Percentiles rank a stretch among this genome's conserved stretches.
These are phyloP conservation scores for Oxyura jamaicensis DNA, from an alignment of 2,113 vertebrate genomes.

Conservation along the genomic window DNA sequence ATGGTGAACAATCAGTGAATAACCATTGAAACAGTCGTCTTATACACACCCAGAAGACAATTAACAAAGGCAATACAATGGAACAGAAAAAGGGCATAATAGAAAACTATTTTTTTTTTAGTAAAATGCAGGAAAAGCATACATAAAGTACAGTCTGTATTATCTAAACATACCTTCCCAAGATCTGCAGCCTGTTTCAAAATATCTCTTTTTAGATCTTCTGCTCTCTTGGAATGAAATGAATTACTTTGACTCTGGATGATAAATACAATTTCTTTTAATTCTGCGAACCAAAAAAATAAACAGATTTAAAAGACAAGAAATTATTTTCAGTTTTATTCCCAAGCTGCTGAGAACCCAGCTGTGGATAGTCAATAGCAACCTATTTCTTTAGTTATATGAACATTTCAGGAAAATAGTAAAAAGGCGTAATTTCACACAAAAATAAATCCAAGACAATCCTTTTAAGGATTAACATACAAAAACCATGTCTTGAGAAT, in stretches of 20 bases:
- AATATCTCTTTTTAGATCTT: constrained; percentile 82
- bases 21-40: neutral
- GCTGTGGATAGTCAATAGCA: neutral
- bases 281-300: constrained; percentile 81
- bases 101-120: neutral
- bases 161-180: constrained; percentile 81
- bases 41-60: neutral
- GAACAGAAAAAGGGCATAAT: neutral
- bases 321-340: neutral
- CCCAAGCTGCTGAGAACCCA: neutral
- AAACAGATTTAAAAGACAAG: constrained; percentile 18
- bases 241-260: constrained; percentile 96
- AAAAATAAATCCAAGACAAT: neutral
- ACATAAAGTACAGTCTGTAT: neutral
- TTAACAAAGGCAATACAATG: neutral
- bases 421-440: neutral
- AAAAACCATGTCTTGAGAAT: neutral
- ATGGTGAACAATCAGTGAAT: neutral
- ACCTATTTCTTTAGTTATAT: neutral
- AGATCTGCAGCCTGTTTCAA: constrained; percentile 82
- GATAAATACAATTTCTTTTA: constrained; percentile 90
- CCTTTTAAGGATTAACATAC: neutral
- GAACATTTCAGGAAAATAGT: neutral
- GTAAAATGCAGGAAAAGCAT: neutral
- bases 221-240: constrained; percentile 89